Conservation (phyloP, 2,113 vertebrate genomes). For the Donacobius atricapilla region DNA sequence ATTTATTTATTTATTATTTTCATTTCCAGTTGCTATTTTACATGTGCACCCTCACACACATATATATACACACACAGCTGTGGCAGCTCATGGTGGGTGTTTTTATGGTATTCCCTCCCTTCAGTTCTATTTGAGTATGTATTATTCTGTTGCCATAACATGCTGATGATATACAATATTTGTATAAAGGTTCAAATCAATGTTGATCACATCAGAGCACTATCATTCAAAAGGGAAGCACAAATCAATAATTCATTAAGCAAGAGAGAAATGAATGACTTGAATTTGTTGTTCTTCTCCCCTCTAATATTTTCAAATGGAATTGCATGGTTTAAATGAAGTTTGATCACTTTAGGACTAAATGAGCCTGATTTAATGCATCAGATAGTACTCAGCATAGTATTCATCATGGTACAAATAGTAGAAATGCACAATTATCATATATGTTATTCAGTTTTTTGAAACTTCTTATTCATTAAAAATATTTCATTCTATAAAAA, state of each 20-base stretch:
- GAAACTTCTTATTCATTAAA: not conserved
- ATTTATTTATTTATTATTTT: not conserved
- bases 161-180: slow-evolving; percentile 1
- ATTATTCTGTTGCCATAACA: not conserved
- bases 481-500: not conserved
- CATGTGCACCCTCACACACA: not conserved
- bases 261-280: not conserved
- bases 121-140: not conserved
- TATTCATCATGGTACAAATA: not conserved
- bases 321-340: not conserved
- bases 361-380: not conserved
- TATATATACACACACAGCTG: not conserved
- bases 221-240: slow-evolving; percentile 13
- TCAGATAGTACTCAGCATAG: not conserved
- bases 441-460: not conserved
- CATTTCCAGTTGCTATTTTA: not conserved
- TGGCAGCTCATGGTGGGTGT: not conserved
- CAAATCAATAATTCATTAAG: slow-evolving; percentile 52
- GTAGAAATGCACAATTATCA: not conserved
- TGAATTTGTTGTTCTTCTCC: not conserved
- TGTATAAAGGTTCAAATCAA: slow-evolving; percentile 19
- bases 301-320: not conserved
- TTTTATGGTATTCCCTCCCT: not conserved
- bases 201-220: not conserved
- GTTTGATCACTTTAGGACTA: not conserved